Conservation (phyloP, 2,888 invertebrate genomes). For the Eutolmus rufibarbis region DNA sequence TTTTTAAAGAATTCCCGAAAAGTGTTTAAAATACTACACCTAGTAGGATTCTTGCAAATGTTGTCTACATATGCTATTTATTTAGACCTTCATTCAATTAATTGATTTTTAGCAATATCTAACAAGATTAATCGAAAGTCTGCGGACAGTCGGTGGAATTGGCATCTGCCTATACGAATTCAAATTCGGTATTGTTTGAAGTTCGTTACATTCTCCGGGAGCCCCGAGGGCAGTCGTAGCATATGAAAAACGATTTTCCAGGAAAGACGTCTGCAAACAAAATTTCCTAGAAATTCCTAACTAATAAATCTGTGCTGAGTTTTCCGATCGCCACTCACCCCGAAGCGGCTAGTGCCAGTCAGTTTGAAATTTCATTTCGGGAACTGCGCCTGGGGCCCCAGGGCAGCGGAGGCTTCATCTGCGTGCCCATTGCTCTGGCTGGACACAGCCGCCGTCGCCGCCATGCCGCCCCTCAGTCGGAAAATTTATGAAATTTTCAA, state of each 20-base stretch:
- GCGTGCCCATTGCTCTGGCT: background rate
- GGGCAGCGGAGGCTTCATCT: background rate
- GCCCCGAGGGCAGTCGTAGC: background rate
- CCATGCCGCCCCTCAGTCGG: background rate
- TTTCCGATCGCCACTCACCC: background rate
- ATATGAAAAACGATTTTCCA: background rate
- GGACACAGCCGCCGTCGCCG: background rate
- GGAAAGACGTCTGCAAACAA: background rate
- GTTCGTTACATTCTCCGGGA: background rate
- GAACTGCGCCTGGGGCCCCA: background rate
- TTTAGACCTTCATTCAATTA: too few species aligned
- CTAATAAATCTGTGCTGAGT: background rate
- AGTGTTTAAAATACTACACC: too few species aligned
- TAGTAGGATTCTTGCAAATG: too few species aligned
- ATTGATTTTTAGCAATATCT: too few species aligned
- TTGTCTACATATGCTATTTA: too few species aligned
- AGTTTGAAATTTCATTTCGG: background rate
- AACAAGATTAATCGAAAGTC: background rate
- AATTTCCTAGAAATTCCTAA: background rate
- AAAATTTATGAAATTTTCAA: conserved; percentile 26
- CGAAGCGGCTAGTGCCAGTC: background rate
- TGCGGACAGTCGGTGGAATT: background rate
- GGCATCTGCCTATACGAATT: background rate
- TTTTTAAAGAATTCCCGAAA: too few species aligned
- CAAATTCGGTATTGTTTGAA: background rate